Conservation (phyloP, 2,113 vertebrate genomes). For the Anolis sagrei region DNA sequence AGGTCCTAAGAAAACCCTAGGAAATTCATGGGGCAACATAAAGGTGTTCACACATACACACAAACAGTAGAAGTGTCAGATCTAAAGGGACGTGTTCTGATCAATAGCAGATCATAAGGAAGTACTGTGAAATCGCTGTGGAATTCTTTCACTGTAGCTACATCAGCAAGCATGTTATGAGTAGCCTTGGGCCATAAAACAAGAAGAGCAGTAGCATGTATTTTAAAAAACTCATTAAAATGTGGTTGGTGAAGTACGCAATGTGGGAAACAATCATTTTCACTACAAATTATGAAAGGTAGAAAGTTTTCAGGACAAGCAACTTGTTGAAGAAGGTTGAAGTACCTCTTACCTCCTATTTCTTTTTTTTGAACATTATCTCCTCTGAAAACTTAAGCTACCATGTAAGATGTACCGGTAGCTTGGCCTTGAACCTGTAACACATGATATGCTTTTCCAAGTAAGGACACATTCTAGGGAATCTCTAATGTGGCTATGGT, state of each 20-base stretch:
- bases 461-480: not conserved
- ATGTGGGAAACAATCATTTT: not conserved
- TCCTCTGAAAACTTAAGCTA: too few relatives aligned
- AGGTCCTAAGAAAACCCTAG: too few relatives aligned
- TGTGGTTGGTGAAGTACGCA: not conserved
- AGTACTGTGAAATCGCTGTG: not conserved
- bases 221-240: not conserved
- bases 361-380: too few relatives aligned
- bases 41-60: too few relatives aligned
- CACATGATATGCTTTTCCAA: not conserved
- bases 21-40: too few relatives aligned
- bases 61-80: conserved; percentile 23
- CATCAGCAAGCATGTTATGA: not conserved
- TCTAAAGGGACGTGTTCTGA: conserved; percentile 29
- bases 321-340: not conserved
- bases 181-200: conserved; percentile 7
- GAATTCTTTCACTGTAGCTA: conserved; percentile 24
- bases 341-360: not conserved
- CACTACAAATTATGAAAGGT: conserved; percentile 1
- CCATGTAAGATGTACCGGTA: too few relatives aligned
- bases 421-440: not conserved
- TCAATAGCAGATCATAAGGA: conserved; percentile 16
- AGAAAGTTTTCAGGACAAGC: not conserved
- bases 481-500: not conserved
- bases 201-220: not conserved